phyloP scores from a whole-genome alignment of 1,140 invertebrate genomes.

The Drosophila persimilis region DNA sequence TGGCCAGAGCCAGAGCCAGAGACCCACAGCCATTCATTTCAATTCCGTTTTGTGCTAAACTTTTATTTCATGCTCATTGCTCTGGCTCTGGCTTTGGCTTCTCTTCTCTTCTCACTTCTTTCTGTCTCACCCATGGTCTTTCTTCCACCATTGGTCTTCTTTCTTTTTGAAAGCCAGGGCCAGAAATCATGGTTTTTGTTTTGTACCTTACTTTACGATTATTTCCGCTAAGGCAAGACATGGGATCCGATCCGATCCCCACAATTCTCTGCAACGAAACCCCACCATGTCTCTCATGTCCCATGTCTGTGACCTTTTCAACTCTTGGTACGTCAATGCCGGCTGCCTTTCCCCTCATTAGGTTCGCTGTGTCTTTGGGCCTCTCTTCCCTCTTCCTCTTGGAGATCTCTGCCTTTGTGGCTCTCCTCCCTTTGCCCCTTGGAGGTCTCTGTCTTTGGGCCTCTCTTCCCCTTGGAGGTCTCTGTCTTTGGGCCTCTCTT shows the following conservation, averaged over 20 bases:
- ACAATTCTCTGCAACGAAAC: background rate
- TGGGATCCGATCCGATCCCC: conserved; percentile 30
- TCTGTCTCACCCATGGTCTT: background rate
- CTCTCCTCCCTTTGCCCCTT: no score
- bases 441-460: no score
- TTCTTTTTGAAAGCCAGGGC: conserved; percentile 20
- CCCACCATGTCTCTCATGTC: conserved; percentile 35
- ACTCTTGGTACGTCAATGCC: conserved; percentile 25
- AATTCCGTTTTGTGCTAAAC: conserved; percentile 72
- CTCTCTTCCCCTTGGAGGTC: no score
- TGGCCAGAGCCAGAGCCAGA: conserved; percentile 17
- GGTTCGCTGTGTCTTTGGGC: background rate
- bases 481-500: no score
- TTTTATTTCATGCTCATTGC: conserved; percentile 73
- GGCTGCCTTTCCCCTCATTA: conserved; percentile 50
- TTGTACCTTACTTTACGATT: conserved; percentile 77
- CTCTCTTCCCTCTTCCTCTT: no score
- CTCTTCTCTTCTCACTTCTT: conserved; percentile 15
- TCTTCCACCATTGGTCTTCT: conserved; percentile 19
- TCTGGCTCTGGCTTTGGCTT: conserved; percentile 25
- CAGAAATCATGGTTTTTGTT: conserved; percentile 28
- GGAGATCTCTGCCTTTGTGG: no score
- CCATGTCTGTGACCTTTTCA: conserved; percentile 73
- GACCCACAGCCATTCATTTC: conserved; percentile 62
- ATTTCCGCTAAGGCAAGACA: conserved; percentile 71